A percentile compares a stretch with the other conserved stretches of the same genome.
Evolutionary conservation across 53 echinoderm and acorn worm species (phyloP).

Genomic region (Paelopatides confundens): DNA sequence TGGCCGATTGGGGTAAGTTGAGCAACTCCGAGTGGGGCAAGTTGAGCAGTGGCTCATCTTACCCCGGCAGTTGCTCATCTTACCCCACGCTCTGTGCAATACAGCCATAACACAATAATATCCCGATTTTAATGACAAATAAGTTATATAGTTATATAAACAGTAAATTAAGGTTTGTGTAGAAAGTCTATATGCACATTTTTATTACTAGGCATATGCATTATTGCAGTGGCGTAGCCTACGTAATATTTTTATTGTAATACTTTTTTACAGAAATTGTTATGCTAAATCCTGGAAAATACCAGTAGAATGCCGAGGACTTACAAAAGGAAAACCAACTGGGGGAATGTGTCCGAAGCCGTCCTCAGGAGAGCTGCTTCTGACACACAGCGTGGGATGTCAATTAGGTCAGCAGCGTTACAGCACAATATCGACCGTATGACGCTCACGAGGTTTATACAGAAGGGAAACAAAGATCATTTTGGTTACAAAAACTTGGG

Average conservation of each 20-base stretch:
- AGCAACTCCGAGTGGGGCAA: slow-evolving; percentile 15
- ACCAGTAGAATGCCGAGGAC: slow-evolving; percentile 22
- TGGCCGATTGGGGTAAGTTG: slow-evolving; percentile 13
- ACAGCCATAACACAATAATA: slow-evolving; percentile 21
- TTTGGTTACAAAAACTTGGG: slow-evolving; percentile 41
- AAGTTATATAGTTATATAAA: background rate
- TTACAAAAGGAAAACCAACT: slow-evolving; percentile 25
- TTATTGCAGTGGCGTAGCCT: too few relatives aligned
- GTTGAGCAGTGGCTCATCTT: slow-evolving; percentile 9
- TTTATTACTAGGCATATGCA: slow-evolving; percentile 20
- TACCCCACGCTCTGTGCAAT: slow-evolving; percentile 15
- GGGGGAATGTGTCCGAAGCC: background rate
- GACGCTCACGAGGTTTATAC: slow-evolving; percentile 38
- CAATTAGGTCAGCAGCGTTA: slow-evolving; percentile 27
- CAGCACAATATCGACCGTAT: slow-evolving; percentile 33
- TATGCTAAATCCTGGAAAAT: slow-evolving; percentile 11
- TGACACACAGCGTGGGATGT: slow-evolving; percentile 30
- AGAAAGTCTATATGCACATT: background rate
- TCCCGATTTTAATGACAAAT: background rate
- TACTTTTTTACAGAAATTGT: slow-evolving; percentile 11
- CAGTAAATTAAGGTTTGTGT: slow-evolving; percentile 10
- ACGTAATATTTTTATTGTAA: too few relatives aligned
- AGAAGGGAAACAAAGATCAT: slow-evolving; percentile 23
- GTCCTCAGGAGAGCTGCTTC: slow-evolving; percentile 29
- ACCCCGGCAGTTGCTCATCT: background rate